These are phyloP conservation scores for Danio rerio DNA, from an alignment of 2,113 vertebrate genomes.

Conservation along the genomic window DNA sequence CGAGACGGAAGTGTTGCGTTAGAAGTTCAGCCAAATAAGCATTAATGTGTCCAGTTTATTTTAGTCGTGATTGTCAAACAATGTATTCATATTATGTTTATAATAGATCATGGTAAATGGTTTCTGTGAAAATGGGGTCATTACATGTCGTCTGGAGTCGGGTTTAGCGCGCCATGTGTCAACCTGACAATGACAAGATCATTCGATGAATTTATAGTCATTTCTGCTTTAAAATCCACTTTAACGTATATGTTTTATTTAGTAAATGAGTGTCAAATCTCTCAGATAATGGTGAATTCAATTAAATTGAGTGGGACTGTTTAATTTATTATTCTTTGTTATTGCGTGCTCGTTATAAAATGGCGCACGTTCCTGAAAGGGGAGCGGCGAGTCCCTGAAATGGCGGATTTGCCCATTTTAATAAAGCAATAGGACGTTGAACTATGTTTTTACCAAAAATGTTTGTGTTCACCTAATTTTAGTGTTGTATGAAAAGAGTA, in stretches of 20 bases:
- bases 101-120: not conserved
- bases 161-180: not conserved
- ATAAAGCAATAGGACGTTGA: conserved; percentile 27
- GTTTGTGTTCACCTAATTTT: accelerated
- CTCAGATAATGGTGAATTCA: not conserved
- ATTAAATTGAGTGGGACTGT: not conserved
- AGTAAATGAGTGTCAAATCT: accelerated
- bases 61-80: too few relatives aligned
- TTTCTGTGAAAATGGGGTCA: too few relatives aligned
- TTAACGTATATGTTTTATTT: not conserved
- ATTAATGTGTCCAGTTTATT: not conserved
- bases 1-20: not conserved
- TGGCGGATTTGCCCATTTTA: conserved; percentile 61
- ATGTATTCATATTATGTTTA: too few relatives aligned
- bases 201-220: not conserved
- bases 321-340: not conserved
- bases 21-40: too few relatives aligned
- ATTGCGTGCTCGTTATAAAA: conserved; percentile 58
- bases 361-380: conserved; percentile 47
- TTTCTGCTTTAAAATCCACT: not conserved
- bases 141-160: not conserved
- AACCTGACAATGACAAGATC: too few relatives aligned
- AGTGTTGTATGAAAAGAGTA: too few relatives aligned
- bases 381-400: conserved; percentile 57
- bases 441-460: not conserved